Evolutionary conservation across 2,797 vertebrate genomes (phyloP), one percentile per base, ranked within the genome.

Genomic region (Helarctos malayanus): DNA sequence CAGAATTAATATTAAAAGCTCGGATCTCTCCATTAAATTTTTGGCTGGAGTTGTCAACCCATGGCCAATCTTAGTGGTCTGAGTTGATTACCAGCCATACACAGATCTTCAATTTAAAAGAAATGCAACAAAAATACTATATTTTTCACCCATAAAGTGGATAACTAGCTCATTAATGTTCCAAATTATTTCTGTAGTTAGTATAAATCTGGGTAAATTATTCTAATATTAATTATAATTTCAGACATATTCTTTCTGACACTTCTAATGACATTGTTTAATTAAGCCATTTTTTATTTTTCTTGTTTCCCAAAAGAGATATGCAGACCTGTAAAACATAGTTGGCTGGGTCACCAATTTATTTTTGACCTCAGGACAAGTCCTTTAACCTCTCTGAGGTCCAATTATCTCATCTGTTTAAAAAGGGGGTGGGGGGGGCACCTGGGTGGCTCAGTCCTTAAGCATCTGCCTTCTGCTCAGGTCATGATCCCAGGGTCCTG

Each of bases 261-360:
- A 75, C 27, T 87, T 88, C 32, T 81, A 92, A 82, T 80, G n/a
- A 54, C 21, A 75, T 7, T 73, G 49, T 59, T 94, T 81, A 73
- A 54, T 63, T 49, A 95, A 63, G 23, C 13, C 38, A 90, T 29
- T 75, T 76, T 68, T 88, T 1, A 49, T 35, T 81, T 90, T 96
- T 93, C 11, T 25, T 49, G n/a, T 87, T 96, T 96, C 45, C 57
- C n/a, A 56, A 71, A 52, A 95, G 84, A 97, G 69, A 89, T 19
- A 83, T 21, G 32, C 2, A 90, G 54, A 94, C 16, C 27, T 61
- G 78, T 81, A 87, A 95, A 83, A 92, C 61, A 57, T 13, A 85
- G 52, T 84, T 84, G 56, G 59, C 59, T 78, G 9, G 63, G 57
- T 75, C 56, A 92, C n/a, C 61, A 57, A 54, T 73, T 49, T 94